Conservation (phyloP, 2,113 vertebrate genomes). For the Theristicus caerulescens region DNA sequence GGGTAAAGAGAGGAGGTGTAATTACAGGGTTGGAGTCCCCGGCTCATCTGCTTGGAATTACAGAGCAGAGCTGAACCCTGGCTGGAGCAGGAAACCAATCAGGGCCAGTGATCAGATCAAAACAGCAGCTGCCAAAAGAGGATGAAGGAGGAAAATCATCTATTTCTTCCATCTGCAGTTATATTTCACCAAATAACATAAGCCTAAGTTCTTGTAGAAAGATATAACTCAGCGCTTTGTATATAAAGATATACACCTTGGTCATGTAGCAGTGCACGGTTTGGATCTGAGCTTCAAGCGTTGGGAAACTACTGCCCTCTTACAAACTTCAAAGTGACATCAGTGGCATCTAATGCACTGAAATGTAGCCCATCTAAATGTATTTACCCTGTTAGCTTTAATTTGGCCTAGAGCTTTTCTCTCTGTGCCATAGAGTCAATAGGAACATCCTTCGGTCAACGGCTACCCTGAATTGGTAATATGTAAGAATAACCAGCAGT, state of each 20-base stretch:
- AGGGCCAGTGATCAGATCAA: slow-evolving; percentile 79
- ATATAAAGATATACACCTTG: not conserved
- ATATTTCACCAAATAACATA: not conserved
- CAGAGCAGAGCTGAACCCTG: slow-evolving; percentile 81
- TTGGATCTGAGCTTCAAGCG: not conserved
- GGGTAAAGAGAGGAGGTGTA: slow-evolving; percentile 78
- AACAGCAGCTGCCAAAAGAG: slow-evolving; percentile 76
- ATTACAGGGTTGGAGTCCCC: slow-evolving; percentile 80
- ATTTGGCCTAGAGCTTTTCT: not conserved
- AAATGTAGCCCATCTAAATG: not conserved
- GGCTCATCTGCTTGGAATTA: slow-evolving; percentile 86
- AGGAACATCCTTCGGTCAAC: not conserved
- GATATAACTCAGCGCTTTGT: not conserved
- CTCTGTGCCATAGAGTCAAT: not conserved
- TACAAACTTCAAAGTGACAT: not conserved
- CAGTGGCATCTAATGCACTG: not conserved
- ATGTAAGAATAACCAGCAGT: not conserved
- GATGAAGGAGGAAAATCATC: slow-evolving; percentile 63
- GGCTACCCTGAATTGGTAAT: accelerated
- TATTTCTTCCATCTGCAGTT: slow-evolving; percentile 28
- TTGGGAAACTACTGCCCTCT: not conserved
- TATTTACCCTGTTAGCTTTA: not conserved
- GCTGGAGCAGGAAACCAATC: slow-evolving; percentile 82
- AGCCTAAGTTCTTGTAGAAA: not conserved
- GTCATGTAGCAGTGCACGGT: not conserved